These are phyloP conservation scores for Diphyllodes magnificus DNA, from an alignment of 2,113 vertebrate species.

Conservation along the genomic window DNA sequence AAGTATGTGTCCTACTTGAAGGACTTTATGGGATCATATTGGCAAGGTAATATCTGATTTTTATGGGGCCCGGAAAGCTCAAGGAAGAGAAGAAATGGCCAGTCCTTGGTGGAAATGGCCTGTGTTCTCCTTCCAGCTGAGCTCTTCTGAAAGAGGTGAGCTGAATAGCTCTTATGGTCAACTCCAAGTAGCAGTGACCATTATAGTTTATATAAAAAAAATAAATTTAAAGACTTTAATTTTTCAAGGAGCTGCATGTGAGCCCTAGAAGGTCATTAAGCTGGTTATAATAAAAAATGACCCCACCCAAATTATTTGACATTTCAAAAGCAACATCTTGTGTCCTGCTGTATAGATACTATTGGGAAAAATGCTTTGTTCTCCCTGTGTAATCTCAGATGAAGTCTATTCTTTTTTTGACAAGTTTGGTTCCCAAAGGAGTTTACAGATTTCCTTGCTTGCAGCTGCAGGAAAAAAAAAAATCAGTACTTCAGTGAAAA, in stretches of 20 bases:
- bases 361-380: background rate
- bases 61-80: background rate
- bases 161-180: background rate
- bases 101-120: background rate
- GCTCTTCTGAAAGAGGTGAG: background rate
- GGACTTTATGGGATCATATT: background rate
- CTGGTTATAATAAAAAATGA: background rate
- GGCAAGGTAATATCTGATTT: background rate
- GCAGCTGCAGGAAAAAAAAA: background rate
- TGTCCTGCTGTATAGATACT: background rate
- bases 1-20: background rate
- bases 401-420: background rate
- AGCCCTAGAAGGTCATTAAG: background rate
- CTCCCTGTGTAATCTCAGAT: background rate
- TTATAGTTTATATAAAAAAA: background rate
- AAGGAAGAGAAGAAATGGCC: background rate
- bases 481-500: background rate
- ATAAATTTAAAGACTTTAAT: background rate
- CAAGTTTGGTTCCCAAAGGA: background rate
- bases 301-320: background rate
- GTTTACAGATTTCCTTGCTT: background rate
- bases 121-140: background rate
- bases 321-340: constrained; percentile 15
- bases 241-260: background rate
- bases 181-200: background rate